Conservation (phyloP, 2,888 invertebrate genomes). For the Elegia similella region DNA sequence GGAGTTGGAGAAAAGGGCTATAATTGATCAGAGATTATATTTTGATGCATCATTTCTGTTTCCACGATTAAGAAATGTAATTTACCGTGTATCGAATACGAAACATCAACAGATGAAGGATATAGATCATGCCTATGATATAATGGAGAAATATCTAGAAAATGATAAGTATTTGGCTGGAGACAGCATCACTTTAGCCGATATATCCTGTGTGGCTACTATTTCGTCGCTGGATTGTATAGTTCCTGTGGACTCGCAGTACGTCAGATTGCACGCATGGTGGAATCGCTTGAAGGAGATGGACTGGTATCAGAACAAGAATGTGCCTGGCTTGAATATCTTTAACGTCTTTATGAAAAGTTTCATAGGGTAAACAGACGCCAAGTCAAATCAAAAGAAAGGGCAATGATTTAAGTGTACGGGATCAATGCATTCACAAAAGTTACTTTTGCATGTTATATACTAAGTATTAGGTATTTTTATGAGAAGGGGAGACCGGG, state of each 20-base stretch:
- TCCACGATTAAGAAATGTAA: constrained; percentile 33
- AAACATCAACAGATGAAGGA: constrained; percentile 29
- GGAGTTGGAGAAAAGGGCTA: constrained; percentile 34
- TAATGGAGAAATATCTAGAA: constrained; percentile 44
- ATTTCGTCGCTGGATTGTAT: constrained; percentile 37
- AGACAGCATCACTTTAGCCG: constrained; percentile 43
- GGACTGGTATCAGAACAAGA: constrained; percentile 41
- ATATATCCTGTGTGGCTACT: constrained; percentile 47
- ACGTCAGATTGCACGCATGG: not conserved
- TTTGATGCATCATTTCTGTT: constrained; percentile 48
- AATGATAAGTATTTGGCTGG: constrained; percentile 36
- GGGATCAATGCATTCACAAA: too few relatives aligned
- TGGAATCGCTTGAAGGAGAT: constrained; percentile 30
- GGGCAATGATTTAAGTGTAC: too few relatives aligned
- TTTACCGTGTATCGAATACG: constrained; percentile 22
- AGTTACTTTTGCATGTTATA: too few relatives aligned
- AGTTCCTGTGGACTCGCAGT: not conserved
- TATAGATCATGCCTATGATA: constrained; percentile 42
- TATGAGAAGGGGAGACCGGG: too few relatives aligned
- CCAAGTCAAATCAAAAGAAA: too few relatives aligned
- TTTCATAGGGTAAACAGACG: not conserved
- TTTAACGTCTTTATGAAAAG: constrained; percentile 20
- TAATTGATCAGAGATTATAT: constrained; percentile 44
- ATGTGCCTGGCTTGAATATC: constrained; percentile 36
- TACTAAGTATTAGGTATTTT: too few relatives aligned